A percentile compares a stretch with the other conserved stretches of the same genome.
Evolutionary conservation across 2,888 invertebrate species (phyloP).

Genomic region (Labia minor): DNA sequence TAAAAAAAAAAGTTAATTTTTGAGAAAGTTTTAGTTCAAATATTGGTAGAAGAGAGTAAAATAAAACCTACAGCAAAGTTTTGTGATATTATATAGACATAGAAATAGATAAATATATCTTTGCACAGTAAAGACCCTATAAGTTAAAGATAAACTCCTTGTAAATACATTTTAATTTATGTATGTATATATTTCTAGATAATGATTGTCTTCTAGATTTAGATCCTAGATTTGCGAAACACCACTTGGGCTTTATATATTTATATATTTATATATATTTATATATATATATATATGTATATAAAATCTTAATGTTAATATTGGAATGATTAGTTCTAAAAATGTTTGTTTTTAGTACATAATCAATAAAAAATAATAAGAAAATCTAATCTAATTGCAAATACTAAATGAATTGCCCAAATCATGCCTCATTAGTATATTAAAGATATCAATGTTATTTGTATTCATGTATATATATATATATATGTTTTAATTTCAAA

Average conservation of each 20-base stretch:
- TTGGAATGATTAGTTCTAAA: neutral
- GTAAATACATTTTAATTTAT: conserved; percentile 5
- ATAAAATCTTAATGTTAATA: neutral
- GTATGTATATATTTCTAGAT: neutral
- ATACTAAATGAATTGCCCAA: conserved; percentile 5
- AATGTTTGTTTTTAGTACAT: no score
- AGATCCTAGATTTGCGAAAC: conserved; percentile 13
- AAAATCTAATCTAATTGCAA: neutral
- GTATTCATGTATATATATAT: neutral
- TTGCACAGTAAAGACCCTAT: neutral
- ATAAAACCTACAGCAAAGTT: no score
- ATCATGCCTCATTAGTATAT: neutral
- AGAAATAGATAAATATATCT: neutral
- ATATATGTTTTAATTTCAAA: conserved; percentile 5
- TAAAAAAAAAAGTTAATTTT: no score
- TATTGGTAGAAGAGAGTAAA: no score
- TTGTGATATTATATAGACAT: neutral
- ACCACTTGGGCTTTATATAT: conserved; percentile 1
- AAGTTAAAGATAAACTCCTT: conserved; percentile 13
- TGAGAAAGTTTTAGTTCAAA: no score
- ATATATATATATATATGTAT: neutral
- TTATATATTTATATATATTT: no score
- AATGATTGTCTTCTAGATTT: conserved; percentile 13
- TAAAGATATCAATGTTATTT: conserved; percentile 9
- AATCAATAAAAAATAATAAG: no score